Conservation (phyloP, 2,888 invertebrate species). For the Lycocerus yunnanus region DNA sequence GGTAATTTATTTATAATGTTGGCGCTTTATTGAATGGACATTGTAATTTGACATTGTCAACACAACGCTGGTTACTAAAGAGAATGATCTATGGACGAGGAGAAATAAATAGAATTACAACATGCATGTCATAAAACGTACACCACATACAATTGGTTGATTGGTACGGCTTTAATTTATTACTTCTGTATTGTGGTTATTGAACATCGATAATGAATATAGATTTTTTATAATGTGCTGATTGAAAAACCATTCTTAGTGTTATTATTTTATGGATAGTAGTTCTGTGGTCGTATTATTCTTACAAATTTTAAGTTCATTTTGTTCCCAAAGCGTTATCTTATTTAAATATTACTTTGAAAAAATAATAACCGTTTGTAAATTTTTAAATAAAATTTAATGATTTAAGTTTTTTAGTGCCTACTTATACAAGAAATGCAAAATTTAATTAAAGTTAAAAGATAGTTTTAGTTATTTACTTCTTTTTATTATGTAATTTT, state of each 20-base stretch:
- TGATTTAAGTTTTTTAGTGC: neutral
- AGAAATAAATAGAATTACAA: neutral
- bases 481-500: neutral
- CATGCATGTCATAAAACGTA: neutral
- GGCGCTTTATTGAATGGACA: neutral
- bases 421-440: neutral
- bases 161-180: neutral
- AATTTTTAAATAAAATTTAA: neutral
- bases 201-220: neutral
- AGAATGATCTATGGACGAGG: neutral
- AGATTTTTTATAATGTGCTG: neutral
- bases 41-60: neutral
- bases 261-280: neutral
- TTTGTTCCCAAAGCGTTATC: neutral
- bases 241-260: neutral
- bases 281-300: neutral
- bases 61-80: neutral
- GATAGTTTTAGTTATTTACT: neutral
- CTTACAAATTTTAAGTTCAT: neutral
- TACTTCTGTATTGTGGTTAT: neutral
- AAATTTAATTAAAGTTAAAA: neutral
- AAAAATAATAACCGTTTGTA: neutral
- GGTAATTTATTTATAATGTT: neutral
- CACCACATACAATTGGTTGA: neutral
- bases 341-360: neutral